Base-by-base conservation (phyloP, 2,113 vertebrate species). In the Macrotus californicus region DNA sequence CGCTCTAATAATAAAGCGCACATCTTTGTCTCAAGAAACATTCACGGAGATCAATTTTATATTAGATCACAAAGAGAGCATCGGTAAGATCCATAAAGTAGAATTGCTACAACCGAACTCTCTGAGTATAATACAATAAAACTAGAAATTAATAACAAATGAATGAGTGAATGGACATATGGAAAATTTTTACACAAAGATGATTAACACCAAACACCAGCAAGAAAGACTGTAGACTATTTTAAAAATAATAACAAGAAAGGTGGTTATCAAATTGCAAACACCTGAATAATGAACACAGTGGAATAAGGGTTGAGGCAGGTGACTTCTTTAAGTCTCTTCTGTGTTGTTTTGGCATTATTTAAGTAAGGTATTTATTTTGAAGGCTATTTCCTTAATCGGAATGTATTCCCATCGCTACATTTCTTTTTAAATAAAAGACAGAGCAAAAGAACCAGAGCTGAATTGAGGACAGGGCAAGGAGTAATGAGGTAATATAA, bases 401-500 rank as follows among this genome's bases (percentile, higher is more conserved):
- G 43, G 50, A 87, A 87, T 89, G 6, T 24, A 87, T 87, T 76
- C 31, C 67, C 54, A 21, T 84, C 26, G 15, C 24, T 41, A 43
- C 56, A 85, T 73, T 76, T 89, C 83, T 87, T 66, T 92, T 59
- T 36, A 54, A 80, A 36, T 80, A 50, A 70, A 26, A 80, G 48
- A 31, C 24, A 75, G 43, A n/a, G 2, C 22, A 83, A 72, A 94
- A 52, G 87, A 80, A 64, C 29, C 43, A 16, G 26, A 75, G 26
- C 56, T 69, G 52, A 66, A 50, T 4, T 66, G 80, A 67, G 36
- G 31, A 82, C 46, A 75, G 46, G 41, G 29, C 36, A 67, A 85
- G 29, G 67, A 97, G 41, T 96, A 94, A 96, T 87, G 87, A 95
- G 50, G 75, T 54, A 84, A 93, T 92, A 90, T 79, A 90, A 91